Conservation (phyloP, 1,140 invertebrate species). For the Galendromus occidentalis region DNA sequence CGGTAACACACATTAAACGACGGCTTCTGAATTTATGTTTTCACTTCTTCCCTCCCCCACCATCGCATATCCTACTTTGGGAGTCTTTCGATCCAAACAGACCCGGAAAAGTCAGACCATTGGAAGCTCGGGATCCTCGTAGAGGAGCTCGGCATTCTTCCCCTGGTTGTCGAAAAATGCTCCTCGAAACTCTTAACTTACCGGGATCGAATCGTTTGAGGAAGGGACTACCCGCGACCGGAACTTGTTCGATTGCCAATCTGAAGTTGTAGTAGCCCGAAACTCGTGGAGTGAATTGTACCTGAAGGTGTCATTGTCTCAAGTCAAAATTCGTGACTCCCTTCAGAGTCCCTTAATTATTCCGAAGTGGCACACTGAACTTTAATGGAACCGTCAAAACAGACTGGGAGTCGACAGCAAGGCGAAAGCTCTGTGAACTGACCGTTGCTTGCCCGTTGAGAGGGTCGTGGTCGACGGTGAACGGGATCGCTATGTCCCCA, state of each 20-base stretch:
- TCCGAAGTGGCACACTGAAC: too few species aligned
- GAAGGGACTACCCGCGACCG: not conserved
- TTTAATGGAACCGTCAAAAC: not conserved
- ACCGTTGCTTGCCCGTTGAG: not conserved
- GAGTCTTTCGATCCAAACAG: too few species aligned
- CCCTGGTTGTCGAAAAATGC: too few species aligned
- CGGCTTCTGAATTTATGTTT: too few species aligned
- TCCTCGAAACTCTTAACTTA: not conserved
- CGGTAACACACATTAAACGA: too few species aligned
- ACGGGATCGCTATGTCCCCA: not conserved
- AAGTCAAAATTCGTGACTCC: not conserved
- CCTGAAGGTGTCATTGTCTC: not conserved
- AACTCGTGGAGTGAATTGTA: constrained; percentile 6
- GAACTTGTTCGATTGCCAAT: not conserved
- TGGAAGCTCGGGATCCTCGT: too few species aligned
- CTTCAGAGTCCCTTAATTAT: not conserved
- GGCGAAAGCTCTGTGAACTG: not conserved
- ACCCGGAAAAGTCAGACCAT: too few species aligned
- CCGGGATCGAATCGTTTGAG: constrained; percentile 9
- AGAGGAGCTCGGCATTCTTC: too few species aligned
- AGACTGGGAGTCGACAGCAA: not conserved
- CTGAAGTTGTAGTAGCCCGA: not conserved
- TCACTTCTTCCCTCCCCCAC: too few species aligned
- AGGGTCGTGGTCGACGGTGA: not conserved
- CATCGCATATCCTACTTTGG: too few species aligned